Evolutionary conservation across 2,797 vertebrate genomes (phyloP), one percentile per base, ranked within the genome.

Genomic region (Siniperca obscura): DNA sequence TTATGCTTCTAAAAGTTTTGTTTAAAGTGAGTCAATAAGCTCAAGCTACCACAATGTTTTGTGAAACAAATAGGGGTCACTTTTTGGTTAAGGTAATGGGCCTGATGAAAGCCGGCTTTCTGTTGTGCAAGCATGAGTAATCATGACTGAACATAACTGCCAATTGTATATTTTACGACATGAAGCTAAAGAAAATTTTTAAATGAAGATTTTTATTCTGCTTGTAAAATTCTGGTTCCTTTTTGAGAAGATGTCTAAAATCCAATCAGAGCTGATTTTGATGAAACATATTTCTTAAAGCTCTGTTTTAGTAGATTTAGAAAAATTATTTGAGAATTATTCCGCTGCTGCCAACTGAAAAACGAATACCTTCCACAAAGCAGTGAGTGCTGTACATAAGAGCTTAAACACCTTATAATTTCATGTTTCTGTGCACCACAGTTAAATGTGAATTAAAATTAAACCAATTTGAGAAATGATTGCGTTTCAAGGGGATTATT

Each of bases 391-490:
- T 94, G 91, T 95, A 92, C 70, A 91, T 90, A 92, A 81, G 67
- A 86, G 72, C 84, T 85, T 73, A 48, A 86, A 89, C 91, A 92
- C 84, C 2, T 79, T 74, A 75, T 84, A 59, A 87, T 70, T 87
- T 90, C 81, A 92, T 90, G 83, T 95, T 93, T 94, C 90, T 95
- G 88, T 93, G 90, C 93, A 94, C 91, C 78, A 87, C 90, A 92
- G 88, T 86, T 87, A 82, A 92, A 94, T 95, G 90, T 94, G 93
- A 94, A 90, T 83, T 84, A 74, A 91, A 74, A 94, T 93, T 94
- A 95, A 96, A 94, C 69, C 84, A 86, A 80, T 88, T 91, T 87
- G 86, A 88, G 76, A 92, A 91, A 88, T 25, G 14, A 62, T 77
- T 76, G 34, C 5, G 14, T 84, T 70, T 84, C 25, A 74, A 53